Percentiles rank a stretch among this genome's conserved stretches.
Conservation (phyloP, 2,888 invertebrate species). For the Aphodius granarius region DNA sequence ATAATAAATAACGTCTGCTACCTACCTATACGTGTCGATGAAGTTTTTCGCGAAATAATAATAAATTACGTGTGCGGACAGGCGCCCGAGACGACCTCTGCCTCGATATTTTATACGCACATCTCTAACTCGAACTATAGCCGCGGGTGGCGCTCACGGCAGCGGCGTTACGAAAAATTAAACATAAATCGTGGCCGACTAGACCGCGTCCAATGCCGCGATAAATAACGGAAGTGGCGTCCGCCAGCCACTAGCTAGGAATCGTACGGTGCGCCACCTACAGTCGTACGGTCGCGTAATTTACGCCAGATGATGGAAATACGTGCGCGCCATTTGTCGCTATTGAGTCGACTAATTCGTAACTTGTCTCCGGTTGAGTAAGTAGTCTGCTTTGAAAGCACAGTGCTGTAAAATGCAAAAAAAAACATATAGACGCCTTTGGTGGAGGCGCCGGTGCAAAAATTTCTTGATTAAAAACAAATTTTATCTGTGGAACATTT, state of each 20-base stretch:
- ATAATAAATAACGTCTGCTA: constrained; percentile 9
- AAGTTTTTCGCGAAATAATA: constrained; percentile 5
- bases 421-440: too few relatives aligned
- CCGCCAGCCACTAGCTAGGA: background rate
- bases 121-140: background rate
- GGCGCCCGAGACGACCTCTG: background rate
- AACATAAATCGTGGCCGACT: background rate
- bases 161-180: background rate
- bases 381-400: too few relatives aligned
- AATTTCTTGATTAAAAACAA: too few relatives aligned
- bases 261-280: background rate
- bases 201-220: background rate
- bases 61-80: background rate
- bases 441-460: too few relatives aligned
- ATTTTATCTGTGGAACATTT: too few relatives aligned
- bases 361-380: background rate
- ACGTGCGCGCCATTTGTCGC: background rate
- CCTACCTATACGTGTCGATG: constrained; percentile 1
- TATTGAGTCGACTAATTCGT: background rate
- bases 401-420: too few relatives aligned
- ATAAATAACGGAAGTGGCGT: background rate
- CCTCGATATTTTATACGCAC: background rate
- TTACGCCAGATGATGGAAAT: background rate
- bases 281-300: background rate
- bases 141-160: too few relatives aligned